A percentile compares a stretch with the other conserved stretches of the same genome.
Evolutionary conservation across 2,113 vertebrate genomes (phyloP).

Genomic region (Nymphicus hollandicus): DNA sequence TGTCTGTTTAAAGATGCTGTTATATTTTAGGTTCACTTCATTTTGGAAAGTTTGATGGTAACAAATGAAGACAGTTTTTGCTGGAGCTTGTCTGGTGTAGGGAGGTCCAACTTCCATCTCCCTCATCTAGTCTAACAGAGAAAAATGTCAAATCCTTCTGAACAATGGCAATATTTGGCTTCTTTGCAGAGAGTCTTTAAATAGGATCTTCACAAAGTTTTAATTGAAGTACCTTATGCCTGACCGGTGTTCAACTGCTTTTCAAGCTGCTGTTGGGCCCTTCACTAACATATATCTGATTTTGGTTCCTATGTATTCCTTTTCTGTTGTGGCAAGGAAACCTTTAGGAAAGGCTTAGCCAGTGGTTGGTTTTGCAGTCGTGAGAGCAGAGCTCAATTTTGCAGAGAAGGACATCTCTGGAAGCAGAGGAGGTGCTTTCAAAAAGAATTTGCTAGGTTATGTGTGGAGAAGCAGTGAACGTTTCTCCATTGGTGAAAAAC

Average conservation of each 20-base stretch:
- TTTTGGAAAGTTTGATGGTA: constrained; percentile 44
- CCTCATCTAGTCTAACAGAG: neutral
- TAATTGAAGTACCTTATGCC: neutral
- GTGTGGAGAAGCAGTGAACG: accelerated
- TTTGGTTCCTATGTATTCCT: neutral
- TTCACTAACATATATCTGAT: neutral
- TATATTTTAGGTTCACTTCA: constrained; percentile 56
- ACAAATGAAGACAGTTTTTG: constrained; percentile 27
- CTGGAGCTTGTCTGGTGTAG: neutral
- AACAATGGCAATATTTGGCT: neutral
- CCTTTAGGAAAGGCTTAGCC: neutral
- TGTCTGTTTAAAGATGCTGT: constrained; percentile 12
- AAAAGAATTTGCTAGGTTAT: neutral
- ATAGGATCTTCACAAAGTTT: neutral
- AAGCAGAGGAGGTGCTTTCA: neutral
- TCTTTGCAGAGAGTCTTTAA: neutral
- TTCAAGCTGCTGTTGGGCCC: neutral
- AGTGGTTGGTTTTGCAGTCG: neutral
- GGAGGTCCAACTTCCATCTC: neutral
- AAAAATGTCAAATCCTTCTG: neutral
- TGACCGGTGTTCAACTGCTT: neutral
- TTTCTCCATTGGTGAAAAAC: neutral
- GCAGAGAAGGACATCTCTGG: neutral
- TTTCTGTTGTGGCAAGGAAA: neutral
- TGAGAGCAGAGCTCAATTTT: neutral